These are phyloP conservation scores for Vireo griseus DNA, from an alignment of 2,797 vertebrate genomes.

Conservation along the genomic window DNA sequence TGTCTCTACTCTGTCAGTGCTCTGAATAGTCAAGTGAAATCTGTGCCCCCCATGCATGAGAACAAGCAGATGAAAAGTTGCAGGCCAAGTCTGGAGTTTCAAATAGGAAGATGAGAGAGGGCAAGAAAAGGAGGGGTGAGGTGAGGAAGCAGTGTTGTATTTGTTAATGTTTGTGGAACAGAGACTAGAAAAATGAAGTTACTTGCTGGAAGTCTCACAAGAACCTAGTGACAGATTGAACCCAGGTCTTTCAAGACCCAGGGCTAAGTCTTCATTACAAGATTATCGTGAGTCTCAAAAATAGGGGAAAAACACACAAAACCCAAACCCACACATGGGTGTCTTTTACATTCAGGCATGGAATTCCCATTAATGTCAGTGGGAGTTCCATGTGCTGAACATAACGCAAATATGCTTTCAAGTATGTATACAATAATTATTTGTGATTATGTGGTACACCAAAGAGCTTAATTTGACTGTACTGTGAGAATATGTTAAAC, in stretches of 20 bases:
- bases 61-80: neutral
- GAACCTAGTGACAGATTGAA: neutral
- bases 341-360: conserved; percentile 27
- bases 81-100: neutral
- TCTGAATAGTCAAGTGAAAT: neutral
- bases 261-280: neutral
- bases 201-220: neutral
- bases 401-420: conserved; percentile 1
- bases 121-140: neutral
- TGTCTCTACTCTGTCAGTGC: neutral
- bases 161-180: neutral
- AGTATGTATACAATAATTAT: conserved; percentile 38
- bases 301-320: neutral
- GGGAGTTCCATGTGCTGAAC: conserved; percentile 39
- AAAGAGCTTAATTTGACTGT: conserved; percentile 52
- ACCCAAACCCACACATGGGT: neutral
- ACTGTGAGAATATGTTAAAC: conserved; percentile 33
- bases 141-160: neutral
- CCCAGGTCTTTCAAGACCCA: neutral
- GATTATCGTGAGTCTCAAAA: neutral
- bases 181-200: neutral
- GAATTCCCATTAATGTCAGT: conserved; percentile 36
- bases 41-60: neutral
- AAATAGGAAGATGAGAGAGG: neutral
- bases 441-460: conserved; percentile 34